Base-by-base conservation (phyloP, 2,888 invertebrate species). In the Lagria hirta region DNA sequence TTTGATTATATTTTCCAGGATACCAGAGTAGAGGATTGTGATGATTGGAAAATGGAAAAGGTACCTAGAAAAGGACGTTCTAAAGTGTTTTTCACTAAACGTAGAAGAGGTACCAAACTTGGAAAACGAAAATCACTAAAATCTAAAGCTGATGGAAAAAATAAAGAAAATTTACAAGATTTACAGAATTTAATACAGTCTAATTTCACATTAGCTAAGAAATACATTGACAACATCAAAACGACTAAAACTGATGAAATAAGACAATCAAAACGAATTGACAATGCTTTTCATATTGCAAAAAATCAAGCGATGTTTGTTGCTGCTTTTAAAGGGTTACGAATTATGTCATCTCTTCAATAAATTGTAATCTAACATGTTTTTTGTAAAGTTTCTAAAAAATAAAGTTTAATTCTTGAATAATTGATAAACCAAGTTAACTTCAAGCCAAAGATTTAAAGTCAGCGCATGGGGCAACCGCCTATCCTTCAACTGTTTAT, bases 121-220 rank as follows among this genome's bases (percentile, higher is more conserved):
- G 36, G 36, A 43, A 32, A 38, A 18, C 20, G 17, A 41, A 41
- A 20, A 3, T 18, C 8, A 20, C 17, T 10, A 30, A 16, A n/a
- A 15, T 17, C n/a, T 12, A 45, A 55, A 41, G 21, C 40, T 15
- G 52, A 53, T 20, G 49, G 46, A 10, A 46, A 43, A 5, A 46
- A 55, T 32, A 59, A 53, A 43, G 51, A 53, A 14, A 28, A 52
- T 4, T 24, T 57, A 8, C 35, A 54, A 21, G 55, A 59, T 22
- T 51, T 65, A 36, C 58, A 60, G 10, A 30, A 48, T 0, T 20
- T 61, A 22, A 47, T 64, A 8, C 55, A 59, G 34, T 48, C 51
- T 7, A 64, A 60, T 6, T 49, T 63, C 8, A 8, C 14, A 13
- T 26, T 41, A n/a, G 15, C 3, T 41, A 2, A 32, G 10, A 23